Conservation (phyloP, 2,888 invertebrate species). For the Stenurella melanura region DNA sequence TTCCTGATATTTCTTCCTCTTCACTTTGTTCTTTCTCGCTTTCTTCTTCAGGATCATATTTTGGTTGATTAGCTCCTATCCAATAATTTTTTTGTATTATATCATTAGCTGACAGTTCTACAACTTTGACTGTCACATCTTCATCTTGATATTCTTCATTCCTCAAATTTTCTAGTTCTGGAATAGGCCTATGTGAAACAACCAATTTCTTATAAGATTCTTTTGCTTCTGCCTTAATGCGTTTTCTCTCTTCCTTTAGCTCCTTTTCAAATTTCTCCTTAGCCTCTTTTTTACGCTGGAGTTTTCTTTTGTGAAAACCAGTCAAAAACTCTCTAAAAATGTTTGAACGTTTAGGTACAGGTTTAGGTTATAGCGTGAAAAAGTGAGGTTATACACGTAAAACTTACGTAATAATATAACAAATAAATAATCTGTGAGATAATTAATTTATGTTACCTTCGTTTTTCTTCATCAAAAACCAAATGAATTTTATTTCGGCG, state of each 20-base stretch:
- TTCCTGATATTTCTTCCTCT: slow-evolving; percentile 71
- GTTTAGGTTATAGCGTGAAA: slow-evolving; percentile 30
- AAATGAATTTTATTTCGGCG: slow-evolving; percentile 74
- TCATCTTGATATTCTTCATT: slow-evolving; percentile 85
- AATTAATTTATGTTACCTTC: slow-evolving; percentile 74
- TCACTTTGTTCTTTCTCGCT: slow-evolving; percentile 65
- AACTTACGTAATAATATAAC: background rate
- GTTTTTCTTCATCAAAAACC: slow-evolving; percentile 78
- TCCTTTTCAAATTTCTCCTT: slow-evolving; percentile 82
- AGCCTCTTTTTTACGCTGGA: slow-evolving; percentile 84
- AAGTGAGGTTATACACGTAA: slow-evolving; percentile 41
- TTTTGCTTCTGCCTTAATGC: slow-evolving; percentile 83
- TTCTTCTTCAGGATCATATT: slow-evolving; percentile 64
- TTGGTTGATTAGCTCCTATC: slow-evolving; percentile 82
- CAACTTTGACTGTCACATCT: slow-evolving; percentile 86
- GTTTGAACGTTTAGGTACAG: slow-evolving; percentile 6
- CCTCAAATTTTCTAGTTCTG: slow-evolving; percentile 81
- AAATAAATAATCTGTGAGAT: background rate
- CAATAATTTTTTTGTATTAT: slow-evolving; percentile 82
- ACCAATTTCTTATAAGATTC: slow-evolving; percentile 85
- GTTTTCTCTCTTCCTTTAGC: slow-evolving; percentile 84
- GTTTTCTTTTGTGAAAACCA: slow-evolving; percentile 88
- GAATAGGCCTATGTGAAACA: slow-evolving; percentile 82
- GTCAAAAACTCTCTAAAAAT: slow-evolving; percentile 84
- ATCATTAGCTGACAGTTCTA: slow-evolving; percentile 83